A percentile compares a stretch with the other conserved stretches of the same genome.
These are phyloP conservation scores for Dysdera silvatica DNA, from an alignment of 1,140 invertebrate species.

Conservation along the genomic window DNA sequence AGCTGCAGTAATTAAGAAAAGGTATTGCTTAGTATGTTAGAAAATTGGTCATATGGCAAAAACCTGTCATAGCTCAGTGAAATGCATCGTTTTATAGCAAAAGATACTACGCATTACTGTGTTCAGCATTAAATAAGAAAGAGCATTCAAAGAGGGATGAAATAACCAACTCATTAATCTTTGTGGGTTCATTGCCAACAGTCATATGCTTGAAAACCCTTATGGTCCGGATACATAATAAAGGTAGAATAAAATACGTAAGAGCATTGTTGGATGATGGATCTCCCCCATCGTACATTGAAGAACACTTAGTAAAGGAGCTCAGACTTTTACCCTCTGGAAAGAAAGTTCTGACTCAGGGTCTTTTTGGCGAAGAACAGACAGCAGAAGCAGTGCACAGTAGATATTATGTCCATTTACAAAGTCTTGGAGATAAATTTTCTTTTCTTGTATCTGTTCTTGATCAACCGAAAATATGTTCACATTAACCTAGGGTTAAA, in stretches of 20 bases:
- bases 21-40: neutral
- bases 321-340: neutral
- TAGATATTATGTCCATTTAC: neutral
- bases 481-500: neutral
- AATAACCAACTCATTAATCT: neutral
- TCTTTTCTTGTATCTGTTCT: neutral
- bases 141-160: neutral
- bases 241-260: neutral
- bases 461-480: conserved; percentile 15
- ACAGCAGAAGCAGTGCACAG: conserved; percentile 1
- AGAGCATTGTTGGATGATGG: conserved; percentile 7
- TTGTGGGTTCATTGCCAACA: neutral
- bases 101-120: neutral
- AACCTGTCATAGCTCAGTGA: neutral
- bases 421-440: conserved; percentile 8
- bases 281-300: conserved; percentile 8
- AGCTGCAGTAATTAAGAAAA: neutral
- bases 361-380: conserved; percentile 10
- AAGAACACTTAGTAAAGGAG: neutral
- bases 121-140: neutral
- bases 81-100: neutral
- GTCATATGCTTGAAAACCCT: conserved; percentile 12
- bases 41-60: neutral
- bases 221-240: neutral
- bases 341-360: conserved; percentile 13